Evolutionary conservation across 1,140 invertebrate genomes (phyloP).

Genomic region (Drepana arcuata): DNA sequence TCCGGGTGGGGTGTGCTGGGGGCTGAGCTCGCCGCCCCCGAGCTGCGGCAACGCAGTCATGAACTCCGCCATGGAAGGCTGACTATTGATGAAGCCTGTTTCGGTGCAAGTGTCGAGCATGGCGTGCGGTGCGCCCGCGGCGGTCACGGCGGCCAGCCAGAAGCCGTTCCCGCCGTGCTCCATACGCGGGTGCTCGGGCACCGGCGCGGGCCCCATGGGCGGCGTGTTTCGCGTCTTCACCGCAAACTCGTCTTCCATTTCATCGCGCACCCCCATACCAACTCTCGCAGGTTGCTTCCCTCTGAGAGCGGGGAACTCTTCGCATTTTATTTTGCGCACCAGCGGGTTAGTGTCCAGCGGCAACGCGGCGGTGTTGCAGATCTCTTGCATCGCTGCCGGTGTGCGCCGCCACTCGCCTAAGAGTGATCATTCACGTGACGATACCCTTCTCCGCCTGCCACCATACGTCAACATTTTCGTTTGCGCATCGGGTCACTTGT

Average conservation of each 20-base stretch:
- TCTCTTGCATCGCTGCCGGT: slow-evolving; percentile 69
- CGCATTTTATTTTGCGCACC: slow-evolving; percentile 71
- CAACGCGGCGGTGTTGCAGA: slow-evolving; percentile 68
- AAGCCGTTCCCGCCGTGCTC: slow-evolving; percentile 64
- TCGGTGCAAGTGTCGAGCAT: slow-evolving; percentile 75
- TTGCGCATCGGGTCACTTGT: slow-evolving; percentile 17
- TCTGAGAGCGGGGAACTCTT: slow-evolving; percentile 64
- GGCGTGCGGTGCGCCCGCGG: slow-evolving; percentile 61
- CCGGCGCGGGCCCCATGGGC: slow-evolving; percentile 50
- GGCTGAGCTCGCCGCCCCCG: slow-evolving; percentile 74
- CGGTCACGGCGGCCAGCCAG: slow-evolving; percentile 65
- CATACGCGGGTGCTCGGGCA: slow-evolving; percentile 48
- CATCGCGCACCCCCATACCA: slow-evolving; percentile 66
- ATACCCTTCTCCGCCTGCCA: slow-evolving; percentile 33
- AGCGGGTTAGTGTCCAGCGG: slow-evolving; percentile 67
- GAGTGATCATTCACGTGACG: slow-evolving; percentile 46
- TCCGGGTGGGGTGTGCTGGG: slow-evolving; percentile 71
- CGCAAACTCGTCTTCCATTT: slow-evolving; percentile 69
- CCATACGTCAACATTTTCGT: slow-evolving; percentile 49
- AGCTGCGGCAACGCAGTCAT: slow-evolving; percentile 86
- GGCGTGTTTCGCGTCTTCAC: slow-evolving; percentile 66
- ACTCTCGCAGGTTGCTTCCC: slow-evolving; percentile 54
- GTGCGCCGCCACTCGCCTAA: slow-evolving; percentile 30
- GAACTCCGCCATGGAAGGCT: slow-evolving; percentile 94
- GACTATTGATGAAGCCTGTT: slow-evolving; percentile 92